A percentile compares a stretch with the other conserved stretches of the same genome.
phyloP scores from a whole-genome alignment of 1,140 invertebrate species.

The Battus philenor region DNA sequence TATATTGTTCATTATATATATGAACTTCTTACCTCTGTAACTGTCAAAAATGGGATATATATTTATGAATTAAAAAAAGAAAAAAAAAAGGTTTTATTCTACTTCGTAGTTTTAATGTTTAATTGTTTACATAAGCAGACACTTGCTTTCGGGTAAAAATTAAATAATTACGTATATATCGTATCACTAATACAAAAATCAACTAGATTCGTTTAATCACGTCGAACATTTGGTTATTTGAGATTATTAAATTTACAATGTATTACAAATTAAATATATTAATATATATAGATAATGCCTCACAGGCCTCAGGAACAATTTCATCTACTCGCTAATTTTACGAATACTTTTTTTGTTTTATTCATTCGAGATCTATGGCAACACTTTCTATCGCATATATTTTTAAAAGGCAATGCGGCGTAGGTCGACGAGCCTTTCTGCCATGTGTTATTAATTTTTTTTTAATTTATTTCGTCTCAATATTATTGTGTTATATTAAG shows the following conservation, averaged over 20 bases:
- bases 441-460: too few species aligned
- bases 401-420: conserved; percentile 40
- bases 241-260: conserved; percentile 61
- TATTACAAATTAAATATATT: conserved; percentile 63
- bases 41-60: too few species aligned
- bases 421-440: conserved; percentile 13
- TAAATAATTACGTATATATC: conserved; percentile 75
- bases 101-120: conserved; percentile 73
- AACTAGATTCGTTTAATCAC: conserved; percentile 74
- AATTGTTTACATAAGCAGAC: conserved; percentile 71
- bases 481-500: too few species aligned
- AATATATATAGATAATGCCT: conserved; percentile 57
- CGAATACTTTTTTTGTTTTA: conserved; percentile 62
- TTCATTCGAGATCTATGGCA: conserved; percentile 54
- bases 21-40: conserved; percentile 18
- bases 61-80: too few species aligned
- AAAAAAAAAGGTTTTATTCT: conserved; percentile 36
- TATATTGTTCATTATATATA: not conserved
- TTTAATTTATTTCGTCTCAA: too few species aligned
- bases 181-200: conserved; percentile 73
- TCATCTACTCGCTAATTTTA: conserved; percentile 70
- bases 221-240: conserved; percentile 74
- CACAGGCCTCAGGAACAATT: conserved; percentile 73
- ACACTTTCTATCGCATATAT: conserved; percentile 68
- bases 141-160: conserved; percentile 71